Evolutionary conservation across 2,113 vertebrate genomes (phyloP).

Genomic region (Callipepla squamata): DNA sequence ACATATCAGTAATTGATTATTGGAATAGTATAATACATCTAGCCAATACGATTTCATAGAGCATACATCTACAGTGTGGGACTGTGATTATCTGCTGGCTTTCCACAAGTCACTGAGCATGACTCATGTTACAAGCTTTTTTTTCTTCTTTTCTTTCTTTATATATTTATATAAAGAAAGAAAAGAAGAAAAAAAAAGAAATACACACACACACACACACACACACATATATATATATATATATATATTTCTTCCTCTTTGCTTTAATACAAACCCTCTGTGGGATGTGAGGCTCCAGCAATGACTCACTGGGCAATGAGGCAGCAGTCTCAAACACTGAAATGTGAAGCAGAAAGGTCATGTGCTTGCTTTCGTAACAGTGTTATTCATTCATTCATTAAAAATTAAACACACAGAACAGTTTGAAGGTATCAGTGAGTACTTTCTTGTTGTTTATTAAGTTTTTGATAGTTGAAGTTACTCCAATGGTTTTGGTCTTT

Average conservation of each 20-base stretch:
- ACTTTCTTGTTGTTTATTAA: background rate
- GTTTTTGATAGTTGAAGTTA: background rate
- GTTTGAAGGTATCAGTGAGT: background rate
- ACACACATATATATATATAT: too few relatives aligned
- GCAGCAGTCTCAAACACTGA: conserved; percentile 26
- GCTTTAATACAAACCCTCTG: background rate
- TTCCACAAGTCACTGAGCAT: conserved; percentile 21
- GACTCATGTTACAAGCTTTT: background rate
- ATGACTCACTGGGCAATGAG: conserved; percentile 29
- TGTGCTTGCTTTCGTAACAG: conserved; percentile 18
- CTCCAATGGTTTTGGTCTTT: background rate
- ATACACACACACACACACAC: too few relatives aligned
- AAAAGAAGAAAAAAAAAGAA: too few relatives aligned
- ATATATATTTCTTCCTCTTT: background rate
- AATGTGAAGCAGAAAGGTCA: conserved; percentile 1
- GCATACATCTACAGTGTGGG: background rate
- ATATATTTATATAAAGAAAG: too few relatives aligned
- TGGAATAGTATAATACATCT: background rate
- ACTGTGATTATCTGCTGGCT: conserved; percentile 24
- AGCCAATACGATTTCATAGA: background rate
- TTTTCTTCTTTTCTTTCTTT: background rate
- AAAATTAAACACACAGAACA: conserved; percentile 44
- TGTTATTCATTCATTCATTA: conserved; percentile 69
- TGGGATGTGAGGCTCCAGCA: background rate
- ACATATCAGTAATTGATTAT: background rate